Percentiles rank a stretch among this genome's conserved stretches.
phyloP scores from a whole-genome alignment of 2,888 invertebrate genomes.

The Aplocera efformata region DNA sequence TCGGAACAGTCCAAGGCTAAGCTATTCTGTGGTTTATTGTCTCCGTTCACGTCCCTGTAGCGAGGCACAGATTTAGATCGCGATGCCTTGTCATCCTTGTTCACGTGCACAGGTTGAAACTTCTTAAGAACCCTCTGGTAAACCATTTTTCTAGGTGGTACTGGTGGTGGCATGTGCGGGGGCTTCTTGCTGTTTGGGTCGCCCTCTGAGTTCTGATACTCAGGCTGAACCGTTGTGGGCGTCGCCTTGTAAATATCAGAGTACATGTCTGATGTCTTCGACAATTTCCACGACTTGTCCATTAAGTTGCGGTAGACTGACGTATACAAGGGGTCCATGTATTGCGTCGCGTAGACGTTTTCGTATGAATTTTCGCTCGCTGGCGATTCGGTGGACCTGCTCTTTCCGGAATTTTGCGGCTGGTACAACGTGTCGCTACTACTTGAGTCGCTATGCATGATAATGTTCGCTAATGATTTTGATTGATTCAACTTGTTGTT shows the following conservation, averaged over 20 bases:
- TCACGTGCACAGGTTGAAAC: slow-evolving; percentile 83
- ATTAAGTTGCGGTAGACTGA: slow-evolving; percentile 59
- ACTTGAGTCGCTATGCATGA: slow-evolving; percentile 70
- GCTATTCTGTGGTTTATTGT: slow-evolving; percentile 57
- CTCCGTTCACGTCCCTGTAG: slow-evolving; percentile 63
- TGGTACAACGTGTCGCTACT: slow-evolving; percentile 74
- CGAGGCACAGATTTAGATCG: slow-evolving; percentile 73
- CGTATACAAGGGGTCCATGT: slow-evolving; percentile 70
- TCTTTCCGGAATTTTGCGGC: slow-evolving; percentile 66
- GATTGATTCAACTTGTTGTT: slow-evolving; percentile 72
- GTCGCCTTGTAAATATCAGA: slow-evolving; percentile 75
- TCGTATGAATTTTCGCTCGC: slow-evolving; percentile 72
- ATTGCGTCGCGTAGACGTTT: slow-evolving; percentile 69
- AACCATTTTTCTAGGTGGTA: slow-evolving; percentile 79
- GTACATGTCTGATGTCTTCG: slow-evolving; percentile 58
- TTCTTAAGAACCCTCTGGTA: slow-evolving; percentile 79
- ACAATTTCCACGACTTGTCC: slow-evolving; percentile 29
- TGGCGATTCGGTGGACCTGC: slow-evolving; percentile 69
- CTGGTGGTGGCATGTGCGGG: slow-evolving; percentile 80
- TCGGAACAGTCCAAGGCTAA: slow-evolving; percentile 70
- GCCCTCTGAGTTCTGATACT: slow-evolving; percentile 53
- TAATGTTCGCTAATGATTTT: slow-evolving; percentile 72
- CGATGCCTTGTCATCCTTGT: slow-evolving; percentile 76
- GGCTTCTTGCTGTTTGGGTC: slow-evolving; percentile 64
- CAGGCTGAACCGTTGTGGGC: slow-evolving; percentile 69